Evolutionary conservation across 2,113 vertebrate species (phyloP), one percentile per base, ranked within the genome.

Genomic region (Strix aluco): DNA sequence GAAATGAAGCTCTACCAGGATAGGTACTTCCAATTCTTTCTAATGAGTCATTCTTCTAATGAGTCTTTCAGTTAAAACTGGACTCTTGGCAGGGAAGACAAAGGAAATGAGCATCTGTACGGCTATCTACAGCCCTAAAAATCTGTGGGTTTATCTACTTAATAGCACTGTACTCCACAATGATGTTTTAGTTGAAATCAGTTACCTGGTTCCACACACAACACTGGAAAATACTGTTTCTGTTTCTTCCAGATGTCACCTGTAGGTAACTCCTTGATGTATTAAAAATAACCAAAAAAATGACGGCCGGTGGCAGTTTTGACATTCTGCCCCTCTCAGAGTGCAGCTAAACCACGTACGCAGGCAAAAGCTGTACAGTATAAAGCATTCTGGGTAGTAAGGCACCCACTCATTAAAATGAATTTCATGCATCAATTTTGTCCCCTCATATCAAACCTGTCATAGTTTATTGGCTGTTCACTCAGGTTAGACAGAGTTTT

Each of bases 381-480:
- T 49, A 66, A 78, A 94, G 46, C n/a, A 46, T 75, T 88, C 77
- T 63, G 79, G 69, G 72, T 16, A 57, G 72, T 4, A 34, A 94
- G 57, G 74, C 57, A 86, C 4, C 2, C 10, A 7, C 62, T 94
- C 75, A 92, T 96, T 95, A 93, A 82, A 95, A 95, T 79, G 58
- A 92, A 87, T 65, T 72, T 87, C 49, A 30, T 90, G 59, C 86
- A 85, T 94, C 79, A 75, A 2, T 90, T 94, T 82, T 67, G 88
- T 69, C 36, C 46, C 63, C 32, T 86, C 71, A 21, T 59, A 96
- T 84, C 88, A 92, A 82, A 91, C 71, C 80, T 88, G 90, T 96
- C 96, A 96, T 82, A 93, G 81, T 66, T 97, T 72, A 51, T 57
- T 55, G 83, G 40, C 36, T 67, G 83, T 94, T 92, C 89, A 74